Conservation (phyloP, 2,113 vertebrate genomes). For the Tympanuchus pallidicinctus region DNA sequence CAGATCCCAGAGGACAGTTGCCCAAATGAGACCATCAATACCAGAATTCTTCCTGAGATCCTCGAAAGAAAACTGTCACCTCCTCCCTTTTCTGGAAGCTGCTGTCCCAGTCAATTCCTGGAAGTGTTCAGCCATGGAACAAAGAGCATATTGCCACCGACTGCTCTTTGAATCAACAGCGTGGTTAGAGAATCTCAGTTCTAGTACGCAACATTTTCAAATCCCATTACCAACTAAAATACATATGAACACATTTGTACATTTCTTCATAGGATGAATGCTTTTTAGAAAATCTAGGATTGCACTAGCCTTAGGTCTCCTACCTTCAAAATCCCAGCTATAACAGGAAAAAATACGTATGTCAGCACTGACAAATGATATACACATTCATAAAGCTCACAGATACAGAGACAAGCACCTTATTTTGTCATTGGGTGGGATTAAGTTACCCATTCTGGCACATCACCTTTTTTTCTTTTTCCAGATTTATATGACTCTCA, state of each 20-base stretch:
- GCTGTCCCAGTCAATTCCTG: background rate
- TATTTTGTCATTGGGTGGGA: slow-evolving; percentile 27
- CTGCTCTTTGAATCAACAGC: background rate
- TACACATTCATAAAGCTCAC: slow-evolving; percentile 42
- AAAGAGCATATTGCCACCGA: background rate
- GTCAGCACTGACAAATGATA: background rate
- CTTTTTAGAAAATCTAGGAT: background rate
- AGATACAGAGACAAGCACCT: slow-evolving; percentile 43
- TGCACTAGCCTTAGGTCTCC: background rate
- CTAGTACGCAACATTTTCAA: background rate
- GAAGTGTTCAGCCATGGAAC: background rate
- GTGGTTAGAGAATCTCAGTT: background rate
- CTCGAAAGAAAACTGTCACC: background rate
- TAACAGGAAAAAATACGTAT: background rate
- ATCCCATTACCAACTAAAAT: background rate
- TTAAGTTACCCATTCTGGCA: slow-evolving; percentile 43
- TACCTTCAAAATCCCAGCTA: background rate
- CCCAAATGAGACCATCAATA: background rate
- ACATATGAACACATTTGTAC: background rate
- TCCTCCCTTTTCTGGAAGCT: background rate
- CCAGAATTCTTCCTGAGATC: background rate
- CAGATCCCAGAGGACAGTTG: background rate
- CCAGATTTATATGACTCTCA: slow-evolving; percentile 42
- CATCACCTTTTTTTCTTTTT: slow-evolving; percentile 2
- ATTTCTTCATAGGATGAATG: background rate